Conservation (phyloP, 2,113 vertebrate species). For the Amphilophus citrinellus region DNA sequence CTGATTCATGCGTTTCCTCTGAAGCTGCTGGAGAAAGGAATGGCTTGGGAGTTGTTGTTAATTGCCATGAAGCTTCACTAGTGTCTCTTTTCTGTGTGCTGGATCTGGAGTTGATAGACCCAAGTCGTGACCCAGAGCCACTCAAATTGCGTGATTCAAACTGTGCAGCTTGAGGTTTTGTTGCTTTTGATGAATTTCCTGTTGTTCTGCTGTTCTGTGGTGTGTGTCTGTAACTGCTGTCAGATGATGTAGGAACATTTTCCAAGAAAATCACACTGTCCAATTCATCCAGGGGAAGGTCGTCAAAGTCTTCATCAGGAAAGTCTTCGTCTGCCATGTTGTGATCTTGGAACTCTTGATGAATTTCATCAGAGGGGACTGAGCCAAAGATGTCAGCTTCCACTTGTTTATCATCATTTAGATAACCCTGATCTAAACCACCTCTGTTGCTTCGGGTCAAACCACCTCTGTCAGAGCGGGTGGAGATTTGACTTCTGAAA, state of each 20-base stretch:
- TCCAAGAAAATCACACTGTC: constrained; percentile 82
- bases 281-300: constrained; percentile 86
- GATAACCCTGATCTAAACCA: constrained; percentile 17
- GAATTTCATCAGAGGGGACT: not conserved
- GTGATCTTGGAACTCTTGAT: constrained; percentile 28
- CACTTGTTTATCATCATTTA: not conserved
- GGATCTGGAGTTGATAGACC: constrained; percentile 21
- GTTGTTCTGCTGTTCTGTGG: constrained; percentile 19
- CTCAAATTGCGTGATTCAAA: not conserved
- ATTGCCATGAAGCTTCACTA: not conserved
- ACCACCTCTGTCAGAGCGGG: not conserved
- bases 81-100: constrained; percentile 16
- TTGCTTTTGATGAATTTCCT: not conserved
- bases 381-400: not conserved
- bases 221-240: constrained; percentile 17
- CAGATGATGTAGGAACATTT: constrained; percentile 17
- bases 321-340: constrained; percentile 58
- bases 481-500: constrained; percentile 52
- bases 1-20: not conserved
- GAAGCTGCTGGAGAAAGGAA: constrained; percentile 3
- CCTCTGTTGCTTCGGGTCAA: constrained; percentile 30
- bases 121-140: not conserved
- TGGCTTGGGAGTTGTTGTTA: not conserved
- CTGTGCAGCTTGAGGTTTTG: constrained; percentile 15
- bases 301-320: constrained; percentile 84